Conservation (phyloP, 2,113 vertebrate species). For the Macroglossus sobrinus region DNA sequence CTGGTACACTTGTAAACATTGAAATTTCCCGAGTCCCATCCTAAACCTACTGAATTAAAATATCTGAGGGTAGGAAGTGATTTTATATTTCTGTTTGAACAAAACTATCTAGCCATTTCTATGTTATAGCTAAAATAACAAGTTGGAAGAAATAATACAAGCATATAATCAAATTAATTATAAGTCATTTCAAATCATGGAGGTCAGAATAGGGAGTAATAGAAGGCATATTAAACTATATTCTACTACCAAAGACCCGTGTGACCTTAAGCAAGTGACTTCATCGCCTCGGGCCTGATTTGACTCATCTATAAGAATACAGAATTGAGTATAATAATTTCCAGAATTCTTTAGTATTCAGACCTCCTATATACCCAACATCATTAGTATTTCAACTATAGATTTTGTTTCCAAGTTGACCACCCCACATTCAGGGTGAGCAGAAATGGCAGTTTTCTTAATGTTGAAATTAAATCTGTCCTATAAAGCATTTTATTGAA, state of each 20-base stretch:
- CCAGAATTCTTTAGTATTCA: not conserved
- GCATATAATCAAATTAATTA: not conserved
- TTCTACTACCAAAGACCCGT: not conserved
- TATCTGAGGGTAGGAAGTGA: not conserved
- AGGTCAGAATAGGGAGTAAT: not conserved
- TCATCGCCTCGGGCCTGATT: not conserved
- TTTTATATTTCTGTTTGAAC: not conserved
- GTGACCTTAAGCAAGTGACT: not conserved
- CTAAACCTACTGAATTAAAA: not conserved
- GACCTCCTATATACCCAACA: not conserved
- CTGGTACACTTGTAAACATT: not conserved
- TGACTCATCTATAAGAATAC: not conserved
- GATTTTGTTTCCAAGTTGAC: not conserved
- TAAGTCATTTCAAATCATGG: not conserved
- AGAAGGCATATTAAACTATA: not conserved
- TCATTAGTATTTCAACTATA: not conserved
- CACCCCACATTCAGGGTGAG: not conserved
- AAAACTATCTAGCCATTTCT: not conserved
- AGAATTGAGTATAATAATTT: not conserved
- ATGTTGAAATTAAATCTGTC: not conserved
- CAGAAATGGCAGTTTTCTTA: not conserved
- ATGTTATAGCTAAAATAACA: not conserved
- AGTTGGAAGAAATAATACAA: not conserved
- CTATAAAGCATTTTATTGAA: not conserved
- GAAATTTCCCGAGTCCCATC: not conserved